These are phyloP conservation scores for Apis dorsata DNA, from an alignment of 1,140 invertebrate species.

Conservation along the genomic window DNA sequence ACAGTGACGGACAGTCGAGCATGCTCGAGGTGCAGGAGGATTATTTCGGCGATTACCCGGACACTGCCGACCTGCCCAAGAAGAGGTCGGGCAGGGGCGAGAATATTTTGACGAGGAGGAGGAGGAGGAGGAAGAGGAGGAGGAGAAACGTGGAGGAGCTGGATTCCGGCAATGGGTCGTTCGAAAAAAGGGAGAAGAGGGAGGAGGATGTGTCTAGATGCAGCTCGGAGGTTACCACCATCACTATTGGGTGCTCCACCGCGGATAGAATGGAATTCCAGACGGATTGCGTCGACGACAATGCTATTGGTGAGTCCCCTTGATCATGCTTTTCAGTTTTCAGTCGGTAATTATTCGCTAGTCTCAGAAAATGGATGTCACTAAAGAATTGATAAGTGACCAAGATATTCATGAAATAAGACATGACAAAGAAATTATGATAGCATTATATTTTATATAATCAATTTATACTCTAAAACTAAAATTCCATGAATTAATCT, in stretches of 20 bases:
- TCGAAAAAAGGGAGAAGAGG: slow-evolving; percentile 75
- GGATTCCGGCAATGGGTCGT: slow-evolving; percentile 71
- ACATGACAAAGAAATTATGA: too few species aligned
- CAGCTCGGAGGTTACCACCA: slow-evolving; percentile 80
- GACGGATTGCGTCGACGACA: slow-evolving; percentile 83
- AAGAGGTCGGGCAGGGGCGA: slow-evolving; percentile 64
- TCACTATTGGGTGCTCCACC: slow-evolving; percentile 85
- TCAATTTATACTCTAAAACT: too few species aligned
- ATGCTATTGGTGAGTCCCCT: slow-evolving; percentile 76
- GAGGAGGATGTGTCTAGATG: slow-evolving; percentile 74
- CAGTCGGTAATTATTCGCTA: too few species aligned
- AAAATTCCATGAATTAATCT: too few species aligned
- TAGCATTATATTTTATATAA: too few species aligned
- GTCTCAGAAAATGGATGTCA: too few species aligned
- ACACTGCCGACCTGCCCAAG: slow-evolving; percentile 63
- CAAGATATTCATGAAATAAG: too few species aligned
- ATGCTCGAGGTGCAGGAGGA: slow-evolving; percentile 70
- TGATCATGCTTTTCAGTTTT: too few species aligned
- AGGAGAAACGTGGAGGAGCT: slow-evolving; percentile 56
- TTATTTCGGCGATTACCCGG: slow-evolving; percentile 74
- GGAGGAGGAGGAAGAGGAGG: slow-evolving; percentile 57
- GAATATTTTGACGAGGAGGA: slow-evolving; percentile 68
- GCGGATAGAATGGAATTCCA: slow-evolving; percentile 87
- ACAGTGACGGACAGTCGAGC: slow-evolving; percentile 52
- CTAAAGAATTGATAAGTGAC: too few species aligned